These are phyloP conservation scores for Zaprionus inermis DNA, from an alignment of 1,140 invertebrate genomes.

Conservation along the genomic window DNA sequence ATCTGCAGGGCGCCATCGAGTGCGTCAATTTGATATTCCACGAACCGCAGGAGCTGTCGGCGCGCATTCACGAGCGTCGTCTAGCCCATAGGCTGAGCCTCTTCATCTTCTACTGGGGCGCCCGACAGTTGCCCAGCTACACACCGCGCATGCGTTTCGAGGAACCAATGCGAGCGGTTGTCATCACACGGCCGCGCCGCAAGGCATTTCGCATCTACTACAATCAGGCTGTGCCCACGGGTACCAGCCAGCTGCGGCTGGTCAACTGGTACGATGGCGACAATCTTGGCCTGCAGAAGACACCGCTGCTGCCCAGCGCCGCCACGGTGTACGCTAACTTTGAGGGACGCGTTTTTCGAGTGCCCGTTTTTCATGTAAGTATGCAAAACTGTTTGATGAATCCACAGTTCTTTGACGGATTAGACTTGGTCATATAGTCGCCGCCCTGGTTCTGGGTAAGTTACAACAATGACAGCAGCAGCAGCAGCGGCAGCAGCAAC, in stretches of 20 bases:
- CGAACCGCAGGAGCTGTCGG: constrained; percentile 59
- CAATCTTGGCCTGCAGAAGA: constrained; percentile 85
- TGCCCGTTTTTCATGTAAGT: constrained; percentile 88
- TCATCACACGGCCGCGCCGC: constrained; percentile 71
- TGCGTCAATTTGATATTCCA: constrained; percentile 77
- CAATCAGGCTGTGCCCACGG: constrained; percentile 87
- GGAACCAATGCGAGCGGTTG: constrained; percentile 74
- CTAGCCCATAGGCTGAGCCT: constrained; percentile 78
- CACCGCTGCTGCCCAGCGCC: constrained; percentile 86
- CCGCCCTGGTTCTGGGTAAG: constrained; percentile 90
- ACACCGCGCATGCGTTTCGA: constrained; percentile 44
- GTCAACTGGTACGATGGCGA: constrained; percentile 89
- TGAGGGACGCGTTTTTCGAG: constrained; percentile 86
- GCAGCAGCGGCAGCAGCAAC: no score
- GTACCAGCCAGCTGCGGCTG: constrained; percentile 85
- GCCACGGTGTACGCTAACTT: constrained; percentile 87
- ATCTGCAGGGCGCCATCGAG: constrained; percentile 69
- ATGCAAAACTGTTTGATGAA: no score
- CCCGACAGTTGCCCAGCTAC: constrained; percentile 53
- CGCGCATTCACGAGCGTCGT: constrained; percentile 52
- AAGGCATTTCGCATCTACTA: constrained; percentile 87
- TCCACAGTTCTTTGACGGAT: neutral
- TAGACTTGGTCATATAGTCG: constrained; percentile 85
- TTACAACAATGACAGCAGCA: constrained; percentile 84
- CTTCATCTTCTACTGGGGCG: constrained; percentile 83